Percentiles rank a stretch among this genome's conserved stretches.
phyloP scores from a whole-genome alignment of 2,797 vertebrate genomes.

The Babyrousa celebensis region DNA sequence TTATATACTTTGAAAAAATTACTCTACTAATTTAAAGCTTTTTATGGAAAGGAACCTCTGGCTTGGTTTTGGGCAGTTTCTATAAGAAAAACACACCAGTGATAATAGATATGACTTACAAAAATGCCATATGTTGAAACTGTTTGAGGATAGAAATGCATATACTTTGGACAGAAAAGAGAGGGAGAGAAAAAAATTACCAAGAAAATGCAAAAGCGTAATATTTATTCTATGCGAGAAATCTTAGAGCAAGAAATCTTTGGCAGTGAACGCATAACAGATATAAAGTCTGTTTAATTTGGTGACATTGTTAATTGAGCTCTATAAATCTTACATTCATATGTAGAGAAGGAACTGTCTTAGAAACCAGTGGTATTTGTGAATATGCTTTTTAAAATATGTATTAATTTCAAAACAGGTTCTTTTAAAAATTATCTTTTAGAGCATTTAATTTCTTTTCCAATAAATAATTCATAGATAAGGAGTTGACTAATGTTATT shows the following conservation, averaged over 20 bases:
- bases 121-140: conserved; percentile 15
- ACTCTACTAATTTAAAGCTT: conserved; percentile 48
- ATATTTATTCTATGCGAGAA: conserved; percentile 52
- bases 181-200: background rate
- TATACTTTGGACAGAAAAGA: conserved; percentile 13
- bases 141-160: conserved; percentile 19
- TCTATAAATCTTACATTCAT: conserved; percentile 61
- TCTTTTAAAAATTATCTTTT: conserved; percentile 71
- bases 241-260: conserved; percentile 68
- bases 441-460: conserved; percentile 67
- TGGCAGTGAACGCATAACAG: conserved; percentile 44
- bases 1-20: conserved; percentile 64
- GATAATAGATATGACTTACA: background rate
- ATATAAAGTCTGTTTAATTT: conserved; percentile 65
- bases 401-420: conserved; percentile 56
- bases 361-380: conserved; percentile 75
- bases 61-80: conserved; percentile 20
- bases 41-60: conserved; percentile 36
- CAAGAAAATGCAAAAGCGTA: conserved; percentile 64
- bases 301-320: conserved; percentile 39
- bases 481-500: conserved; percentile 60
- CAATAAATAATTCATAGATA: conserved; percentile 73
- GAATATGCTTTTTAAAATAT: conserved; percentile 73
- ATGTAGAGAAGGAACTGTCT: conserved; percentile 52
- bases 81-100: background rate